Base-by-base conservation (phyloP, 2,888 invertebrate genomes). In the Epistrophella euchroma region DNA sequence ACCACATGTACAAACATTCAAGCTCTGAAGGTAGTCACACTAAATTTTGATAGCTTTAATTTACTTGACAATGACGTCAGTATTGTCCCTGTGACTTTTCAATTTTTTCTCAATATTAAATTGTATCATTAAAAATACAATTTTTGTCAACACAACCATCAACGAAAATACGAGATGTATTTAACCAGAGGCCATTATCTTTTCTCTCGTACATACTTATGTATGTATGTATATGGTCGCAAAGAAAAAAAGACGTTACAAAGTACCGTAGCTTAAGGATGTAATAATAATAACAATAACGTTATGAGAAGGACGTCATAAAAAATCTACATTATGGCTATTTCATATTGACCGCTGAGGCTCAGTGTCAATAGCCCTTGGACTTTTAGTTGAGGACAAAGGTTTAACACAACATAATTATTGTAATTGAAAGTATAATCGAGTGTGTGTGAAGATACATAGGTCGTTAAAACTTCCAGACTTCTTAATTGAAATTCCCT, bases 31-130 rank as follows among this genome's bases (percentile, higher is more conserved):
- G 79, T 74, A 50, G 50, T 35, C 60, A 40, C 37, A 72, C 60
- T 76, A 47, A 68, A 40, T 62, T 68, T 76, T 66, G 58, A 75
- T 71, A 64, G 52, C 55, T 85, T 76, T 47, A 85, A 80, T 81
- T 60, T 72, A 73, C 62, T 77, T 72, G 47, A 66, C 56, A 45
- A 56, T 85, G 81, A 85, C 85, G 85, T 73, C 81, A 85, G 77
- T 73, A 56, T 28, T 81, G 85, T 77, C 81, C 85, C 70, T 73
- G 80, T 45, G 40, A 60, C 25, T 52, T 68, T 52, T 70, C 40
- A 15, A 2, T 66, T 37, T 45, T 45, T 40, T 28, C 25, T 56
- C 43, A 45, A 19, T 37, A 32, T 83, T 83, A 35, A 76, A 60
- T 60, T 60, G 19, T 47, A 70, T 70, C 68, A 35, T 81, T 64